A percentile compares a stretch with the other conserved stretches of the same genome.
These are phyloP conservation scores for Arvicola amphibius DNA, from an alignment of 2,797 vertebrate genomes.

Conservation along the genomic window DNA sequence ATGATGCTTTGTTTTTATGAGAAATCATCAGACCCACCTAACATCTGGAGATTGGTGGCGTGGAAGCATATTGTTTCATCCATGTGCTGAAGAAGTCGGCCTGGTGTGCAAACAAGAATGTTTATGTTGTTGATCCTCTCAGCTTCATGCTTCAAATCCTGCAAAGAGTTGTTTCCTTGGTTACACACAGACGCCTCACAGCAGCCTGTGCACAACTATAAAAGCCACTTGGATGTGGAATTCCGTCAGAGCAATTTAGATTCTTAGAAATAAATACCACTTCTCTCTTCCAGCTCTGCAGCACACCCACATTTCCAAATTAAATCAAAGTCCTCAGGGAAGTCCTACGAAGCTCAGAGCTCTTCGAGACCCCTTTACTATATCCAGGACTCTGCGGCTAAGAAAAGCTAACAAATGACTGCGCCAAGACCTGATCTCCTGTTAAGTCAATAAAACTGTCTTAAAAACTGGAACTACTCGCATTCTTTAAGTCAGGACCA, in stretches of 20 bases:
- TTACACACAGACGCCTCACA: conserved; percentile 43
- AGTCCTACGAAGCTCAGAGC: conserved; percentile 13
- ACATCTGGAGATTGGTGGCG: conserved; percentile 93
- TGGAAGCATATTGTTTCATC: conserved; percentile 95
- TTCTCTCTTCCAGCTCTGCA: conserved; percentile 36
- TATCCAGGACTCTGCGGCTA: background rate
- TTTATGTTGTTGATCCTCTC: conserved; percentile 96
- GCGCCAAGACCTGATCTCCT: conserved; percentile 6
- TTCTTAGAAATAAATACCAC: conserved; percentile 42
- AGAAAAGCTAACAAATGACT: conserved; percentile 39
- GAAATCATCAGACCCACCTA: conserved; percentile 88
- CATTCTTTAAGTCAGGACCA: background rate
- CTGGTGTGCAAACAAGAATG: conserved; percentile 97
- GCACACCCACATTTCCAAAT: background rate
- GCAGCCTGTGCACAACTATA: conserved; percentile 18
- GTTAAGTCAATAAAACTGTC: background rate
- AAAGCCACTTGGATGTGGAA: conserved; percentile 53
- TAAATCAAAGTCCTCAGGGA: conserved; percentile 27
- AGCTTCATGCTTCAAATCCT: conserved; percentile 94
- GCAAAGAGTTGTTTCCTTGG: conserved; percentile 75
- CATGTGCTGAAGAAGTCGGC: conserved; percentile 98
- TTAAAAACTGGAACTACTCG: conserved; percentile 8
- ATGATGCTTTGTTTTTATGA: background rate
- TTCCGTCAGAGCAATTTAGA: conserved; percentile 20
- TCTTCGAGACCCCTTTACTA: conserved; percentile 20